Conservation (phyloP, 2,888 invertebrate species). For the Drosophila planitibia region DNA sequence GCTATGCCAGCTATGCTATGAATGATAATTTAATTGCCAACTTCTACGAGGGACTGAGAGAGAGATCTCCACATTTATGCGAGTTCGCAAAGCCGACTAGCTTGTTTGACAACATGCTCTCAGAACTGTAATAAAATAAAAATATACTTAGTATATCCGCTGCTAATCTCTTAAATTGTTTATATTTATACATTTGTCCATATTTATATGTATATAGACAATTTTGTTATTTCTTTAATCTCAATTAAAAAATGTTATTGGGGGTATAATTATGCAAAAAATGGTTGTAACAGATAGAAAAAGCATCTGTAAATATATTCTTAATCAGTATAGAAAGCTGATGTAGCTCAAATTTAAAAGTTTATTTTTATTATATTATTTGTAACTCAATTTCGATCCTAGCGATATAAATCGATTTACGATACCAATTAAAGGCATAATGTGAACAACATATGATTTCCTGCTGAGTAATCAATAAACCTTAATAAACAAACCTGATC, state of each 20-base stretch:
- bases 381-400: background rate
- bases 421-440: background rate
- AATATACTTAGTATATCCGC: background rate
- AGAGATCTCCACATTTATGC: background rate
- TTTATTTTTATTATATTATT: background rate
- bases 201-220: background rate
- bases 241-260: background rate
- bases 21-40: background rate
- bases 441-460: background rate
- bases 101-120: conserved; percentile 1
- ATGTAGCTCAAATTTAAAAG: background rate
- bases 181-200: background rate
- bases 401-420: background rate
- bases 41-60: background rate
- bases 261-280: background rate
- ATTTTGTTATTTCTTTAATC: background rate
- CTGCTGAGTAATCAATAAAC: background rate
- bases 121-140: background rate
- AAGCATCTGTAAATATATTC: background rate
- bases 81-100: background rate
- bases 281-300: background rate
- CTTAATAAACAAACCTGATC: background rate
- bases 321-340: background rate
- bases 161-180: background rate
- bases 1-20: background rate